Percentiles rank a stretch among this genome's conserved stretches.
Conservation (phyloP, 2,113 vertebrate genomes). For the Cyphomyrus plagiostoma region DNA sequence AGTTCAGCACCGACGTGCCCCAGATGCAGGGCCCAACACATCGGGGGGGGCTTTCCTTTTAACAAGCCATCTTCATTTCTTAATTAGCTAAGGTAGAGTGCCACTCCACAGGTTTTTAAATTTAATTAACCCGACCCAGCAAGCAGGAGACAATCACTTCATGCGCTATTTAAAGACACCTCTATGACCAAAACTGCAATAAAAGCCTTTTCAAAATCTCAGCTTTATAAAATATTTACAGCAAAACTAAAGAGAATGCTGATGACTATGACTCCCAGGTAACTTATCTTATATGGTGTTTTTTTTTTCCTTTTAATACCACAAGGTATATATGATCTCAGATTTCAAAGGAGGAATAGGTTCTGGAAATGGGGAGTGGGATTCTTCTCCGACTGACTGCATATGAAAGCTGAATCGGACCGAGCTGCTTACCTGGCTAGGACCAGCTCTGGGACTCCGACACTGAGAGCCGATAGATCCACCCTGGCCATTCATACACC, state of each 20-base stretch:
- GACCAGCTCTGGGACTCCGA: background rate
- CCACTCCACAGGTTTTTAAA: constrained; percentile 18
- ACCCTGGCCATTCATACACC: background rate
- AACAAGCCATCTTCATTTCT: background rate
- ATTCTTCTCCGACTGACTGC: background rate
- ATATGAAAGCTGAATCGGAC: no score
- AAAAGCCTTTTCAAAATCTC: constrained; percentile 17
- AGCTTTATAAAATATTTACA: constrained; percentile 23
- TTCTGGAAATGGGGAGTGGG: background rate
- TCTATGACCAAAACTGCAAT: background rate
- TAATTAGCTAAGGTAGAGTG: background rate
- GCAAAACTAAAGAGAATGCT: constrained; percentile 11
- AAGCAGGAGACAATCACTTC: constrained; percentile 5
- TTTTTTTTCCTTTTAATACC: background rate
- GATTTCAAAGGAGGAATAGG: background rate
- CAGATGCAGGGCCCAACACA: background rate
- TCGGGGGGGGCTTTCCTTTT: background rate
- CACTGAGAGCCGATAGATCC: background rate
- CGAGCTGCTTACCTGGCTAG: background rate
- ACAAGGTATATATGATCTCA: background rate
- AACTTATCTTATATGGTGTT: background rate
- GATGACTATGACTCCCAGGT: background rate
- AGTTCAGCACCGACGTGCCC: background rate
- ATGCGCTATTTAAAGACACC: background rate
- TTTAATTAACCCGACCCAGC: background rate